Evolutionary conservation across 2,888 invertebrate genomes (phyloP).

Genomic region (Steinernema scapterisci): DNA sequence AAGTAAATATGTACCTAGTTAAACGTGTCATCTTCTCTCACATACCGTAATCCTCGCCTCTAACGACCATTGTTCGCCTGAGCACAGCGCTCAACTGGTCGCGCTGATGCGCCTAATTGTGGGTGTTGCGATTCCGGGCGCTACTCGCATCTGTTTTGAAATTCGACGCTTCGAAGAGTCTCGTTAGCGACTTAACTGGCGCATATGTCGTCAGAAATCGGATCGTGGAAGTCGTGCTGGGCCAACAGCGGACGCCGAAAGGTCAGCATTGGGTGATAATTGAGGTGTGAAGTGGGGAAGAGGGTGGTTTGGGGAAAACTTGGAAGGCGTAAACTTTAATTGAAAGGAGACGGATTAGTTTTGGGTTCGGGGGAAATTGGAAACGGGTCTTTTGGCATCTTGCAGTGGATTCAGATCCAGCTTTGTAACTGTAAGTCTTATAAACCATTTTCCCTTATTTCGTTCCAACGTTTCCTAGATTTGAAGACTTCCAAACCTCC

Average conservation of each 20-base stretch:
- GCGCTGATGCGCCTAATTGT: conserved; percentile 5
- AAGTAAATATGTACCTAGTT: conserved; percentile 9
- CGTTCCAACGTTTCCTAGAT: no score
- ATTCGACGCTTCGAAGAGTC: background rate
- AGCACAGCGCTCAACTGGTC: conserved; percentile 22
- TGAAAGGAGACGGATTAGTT: background rate
- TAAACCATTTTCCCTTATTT: no score
- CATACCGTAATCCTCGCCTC: conserved; percentile 7
- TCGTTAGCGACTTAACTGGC: conserved; percentile 26
- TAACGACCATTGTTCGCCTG: conserved; percentile 25
- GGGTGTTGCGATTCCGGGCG: conserved; percentile 5
- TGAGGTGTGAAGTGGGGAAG: background rate
- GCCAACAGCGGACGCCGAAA: conserved; percentile 12
- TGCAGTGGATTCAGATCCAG: no score
- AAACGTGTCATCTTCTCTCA: background rate
- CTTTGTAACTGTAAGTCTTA: no score
- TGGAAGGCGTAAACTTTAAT: background rate
- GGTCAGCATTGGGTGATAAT: conserved; percentile 17
- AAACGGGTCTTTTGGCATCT: no score
- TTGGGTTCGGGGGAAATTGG: background rate
- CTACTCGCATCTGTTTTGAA: conserved; percentile 22
- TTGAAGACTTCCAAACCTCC: no score
- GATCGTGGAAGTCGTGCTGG: background rate
- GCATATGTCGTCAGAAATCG: conserved; percentile 22
- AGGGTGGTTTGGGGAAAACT: background rate